Conservation (phyloP, 2,888 invertebrate species). For the Bimastos eiseni region DNA sequence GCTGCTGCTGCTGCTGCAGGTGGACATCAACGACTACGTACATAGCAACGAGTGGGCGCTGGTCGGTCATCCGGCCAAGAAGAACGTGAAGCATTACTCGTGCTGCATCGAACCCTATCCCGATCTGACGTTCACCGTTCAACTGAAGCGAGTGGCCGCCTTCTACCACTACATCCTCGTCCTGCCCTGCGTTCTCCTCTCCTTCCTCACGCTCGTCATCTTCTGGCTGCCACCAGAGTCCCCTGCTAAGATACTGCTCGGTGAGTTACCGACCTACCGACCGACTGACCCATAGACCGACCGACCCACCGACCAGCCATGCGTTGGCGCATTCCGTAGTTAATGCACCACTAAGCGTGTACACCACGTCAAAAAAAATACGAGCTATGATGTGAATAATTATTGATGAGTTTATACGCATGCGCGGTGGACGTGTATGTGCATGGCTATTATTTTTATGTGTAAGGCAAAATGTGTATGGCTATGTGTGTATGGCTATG, state of each 20-base stretch:
- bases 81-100: constrained; percentile 52
- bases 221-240: constrained; percentile 63
- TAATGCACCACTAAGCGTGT: neutral
- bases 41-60: constrained; percentile 59
- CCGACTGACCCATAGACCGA: neutral
- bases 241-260: constrained; percentile 61
- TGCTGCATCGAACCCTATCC: constrained; percentile 56
- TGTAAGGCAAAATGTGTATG: too few species aligned
- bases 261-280: constrained; percentile 43
- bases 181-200: constrained; percentile 61
- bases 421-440: too few species aligned
- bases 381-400: too few species aligned
- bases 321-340: neutral
- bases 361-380: too few species aligned
- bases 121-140: constrained; percentile 56
- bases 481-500: too few species aligned
- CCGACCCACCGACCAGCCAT: neutral
- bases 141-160: constrained; percentile 45
- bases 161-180: constrained; percentile 61
- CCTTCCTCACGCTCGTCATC: constrained; percentile 60
- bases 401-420: neutral
- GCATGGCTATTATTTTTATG: too few species aligned
- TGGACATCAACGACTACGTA: constrained; percentile 52
- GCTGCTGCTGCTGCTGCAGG: constrained; percentile 1
- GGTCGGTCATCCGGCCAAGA: constrained; percentile 48